Evolutionary conservation across 2,113 vertebrate genomes (phyloP), one percentile per base, ranked within the genome.

Genomic region (Mustela nigripes): DNA sequence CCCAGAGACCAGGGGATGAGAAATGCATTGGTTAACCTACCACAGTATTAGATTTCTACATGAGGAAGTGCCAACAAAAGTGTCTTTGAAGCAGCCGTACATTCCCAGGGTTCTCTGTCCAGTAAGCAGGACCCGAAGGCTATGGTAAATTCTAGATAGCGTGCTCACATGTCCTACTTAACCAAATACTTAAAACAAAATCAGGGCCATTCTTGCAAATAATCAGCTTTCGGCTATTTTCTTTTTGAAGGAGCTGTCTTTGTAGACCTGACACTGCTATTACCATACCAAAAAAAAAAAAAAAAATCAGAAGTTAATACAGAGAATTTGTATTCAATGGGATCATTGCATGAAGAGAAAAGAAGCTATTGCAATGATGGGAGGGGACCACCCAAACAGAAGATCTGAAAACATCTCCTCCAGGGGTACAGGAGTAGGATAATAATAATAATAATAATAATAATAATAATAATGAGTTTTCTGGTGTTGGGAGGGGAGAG

Each of bases 141-240:
- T 26, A 21, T 0, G 4, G 67, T 12, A 26, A 28, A 21, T 15
- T 5, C 24, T 22, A 42, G 50, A 19, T 16, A 24, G 31, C 0
- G 1, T 33, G 24, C 42, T 88, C 50, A 58, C 10, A 1, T 31
- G 18, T 31, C n/a, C 22, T 11, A 11, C 39, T 63, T 65, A 58
- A 58, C n/a, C 10, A 42, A 11, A 88, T 4, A 22, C 16, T 74
- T 31, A 56, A 73, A 69, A n/a, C 7, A 63, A 65, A 74, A 56
- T 18, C 58, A 42, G 67, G 24, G 24, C 36, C 67, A 5, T 73
- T 21, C 39, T 10, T 58, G n/a, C 24, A 74, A 24, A 39, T n/a
- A 36, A 11, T 19, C 9, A 19, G 24, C 50, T 42, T 69, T 26
- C 3, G 7, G 26, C 56, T 73, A 31, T 28, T 28, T 69, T 31